Conservation (phyloP, 2,113 vertebrate genomes). For the Melanocharis versteri region DNA sequence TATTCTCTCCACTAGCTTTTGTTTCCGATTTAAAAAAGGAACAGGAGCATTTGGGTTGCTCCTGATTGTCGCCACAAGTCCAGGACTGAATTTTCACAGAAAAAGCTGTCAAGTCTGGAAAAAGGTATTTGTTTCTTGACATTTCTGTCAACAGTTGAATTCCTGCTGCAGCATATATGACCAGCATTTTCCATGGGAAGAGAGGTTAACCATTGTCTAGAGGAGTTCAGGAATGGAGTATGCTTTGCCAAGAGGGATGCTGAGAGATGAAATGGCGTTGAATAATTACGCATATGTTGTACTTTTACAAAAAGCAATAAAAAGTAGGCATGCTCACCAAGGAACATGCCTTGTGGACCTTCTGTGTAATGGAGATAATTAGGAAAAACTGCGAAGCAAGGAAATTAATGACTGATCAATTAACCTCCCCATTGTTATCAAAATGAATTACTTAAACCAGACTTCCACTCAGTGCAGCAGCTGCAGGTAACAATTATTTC, state of each 20-base stretch:
- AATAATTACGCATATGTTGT: background rate
- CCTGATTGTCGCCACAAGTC: background rate
- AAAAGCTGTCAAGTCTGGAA: background rate
- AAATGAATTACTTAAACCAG: background rate
- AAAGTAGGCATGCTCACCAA: background rate
- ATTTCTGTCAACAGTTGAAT: background rate
- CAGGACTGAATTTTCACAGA: background rate
- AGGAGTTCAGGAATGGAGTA: background rate
- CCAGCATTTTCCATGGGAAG: background rate
- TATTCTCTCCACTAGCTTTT: background rate
- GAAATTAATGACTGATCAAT: conserved; percentile 21
- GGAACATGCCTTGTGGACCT: background rate
- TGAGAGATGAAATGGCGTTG: background rate
- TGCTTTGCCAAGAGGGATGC: background rate
- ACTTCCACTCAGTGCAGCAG: background rate
- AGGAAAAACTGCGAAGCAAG: background rate
- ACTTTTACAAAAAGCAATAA: background rate
- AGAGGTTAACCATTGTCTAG: background rate
- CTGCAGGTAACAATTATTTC: background rate
- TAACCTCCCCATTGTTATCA: background rate
- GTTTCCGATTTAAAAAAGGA: background rate
- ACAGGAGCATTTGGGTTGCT: background rate
- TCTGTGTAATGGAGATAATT: background rate
- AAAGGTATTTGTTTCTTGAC: background rate
- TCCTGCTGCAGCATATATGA: rapidly evolving